phyloP scores from a whole-genome alignment of 2,797 vertebrate species.

The Staurois parvus region DNA sequence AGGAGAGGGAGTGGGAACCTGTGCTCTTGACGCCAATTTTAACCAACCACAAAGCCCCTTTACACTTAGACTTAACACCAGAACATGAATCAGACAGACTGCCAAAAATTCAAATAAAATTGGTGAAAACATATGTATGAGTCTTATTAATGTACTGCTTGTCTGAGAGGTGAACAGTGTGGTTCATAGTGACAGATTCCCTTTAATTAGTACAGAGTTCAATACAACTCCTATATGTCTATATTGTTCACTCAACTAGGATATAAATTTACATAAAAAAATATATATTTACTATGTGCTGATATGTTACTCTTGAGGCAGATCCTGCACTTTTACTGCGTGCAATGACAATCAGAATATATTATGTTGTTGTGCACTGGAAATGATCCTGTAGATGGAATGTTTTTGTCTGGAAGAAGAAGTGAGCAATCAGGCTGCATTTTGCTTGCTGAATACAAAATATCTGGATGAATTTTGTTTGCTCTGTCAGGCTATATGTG shows the following conservation, averaged over 20 bases:
- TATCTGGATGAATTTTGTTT: slow-evolving; percentile 7
- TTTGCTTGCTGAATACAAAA: slow-evolving; percentile 32
- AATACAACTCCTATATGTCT: not conserved
- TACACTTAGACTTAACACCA: too few species aligned
- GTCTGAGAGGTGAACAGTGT: too few species aligned
- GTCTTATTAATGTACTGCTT: too few species aligned
- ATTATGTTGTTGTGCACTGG: slow-evolving; percentile 25
- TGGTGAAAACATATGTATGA: too few species aligned
- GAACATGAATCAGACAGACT: too few species aligned
- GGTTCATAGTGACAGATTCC: not conserved
- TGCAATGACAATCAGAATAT: slow-evolving; percentile 8
- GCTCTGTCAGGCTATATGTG: not conserved
- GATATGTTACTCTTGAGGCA: not conserved
- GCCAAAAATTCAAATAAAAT: too few species aligned
- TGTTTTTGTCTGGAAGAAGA: slow-evolving; percentile 37
- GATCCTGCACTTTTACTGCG: not conserved
- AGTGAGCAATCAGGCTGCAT: slow-evolving; percentile 33
- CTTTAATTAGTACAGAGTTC: not conserved
- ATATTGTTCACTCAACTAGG: not conserved
- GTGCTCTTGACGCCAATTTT: too few species aligned
- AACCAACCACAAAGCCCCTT: too few species aligned
- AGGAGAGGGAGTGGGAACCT: too few species aligned
- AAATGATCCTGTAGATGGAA: slow-evolving; percentile 33
- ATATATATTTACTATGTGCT: not conserved
- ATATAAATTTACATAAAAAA: not conserved